A percentile compares a stretch with the other conserved stretches of the same genome.
Conservation (phyloP, 2,888 invertebrate species). For the Drosophila prolongata region DNA sequence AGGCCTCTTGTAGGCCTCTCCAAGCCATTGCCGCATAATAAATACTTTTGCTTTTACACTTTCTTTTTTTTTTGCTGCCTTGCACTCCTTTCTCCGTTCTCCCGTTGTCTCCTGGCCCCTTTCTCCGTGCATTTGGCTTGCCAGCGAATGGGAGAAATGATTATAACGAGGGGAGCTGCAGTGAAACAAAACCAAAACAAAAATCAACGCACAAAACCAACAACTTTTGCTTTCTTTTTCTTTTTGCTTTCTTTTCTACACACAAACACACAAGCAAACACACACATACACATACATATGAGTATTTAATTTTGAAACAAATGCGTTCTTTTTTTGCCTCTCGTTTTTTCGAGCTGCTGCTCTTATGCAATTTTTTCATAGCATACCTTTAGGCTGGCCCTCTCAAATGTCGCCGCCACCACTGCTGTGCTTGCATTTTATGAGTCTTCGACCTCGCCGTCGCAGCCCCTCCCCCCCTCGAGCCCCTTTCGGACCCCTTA, state of each 20-base stretch:
- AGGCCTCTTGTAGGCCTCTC: constrained; percentile 42
- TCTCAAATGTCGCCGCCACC: constrained; percentile 20
- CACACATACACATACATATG: constrained; percentile 20
- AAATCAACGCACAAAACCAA: constrained; percentile 58
- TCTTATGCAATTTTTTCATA: constrained; percentile 64
- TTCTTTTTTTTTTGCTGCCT: constrained; percentile 59
- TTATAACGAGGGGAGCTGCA: constrained; percentile 55
- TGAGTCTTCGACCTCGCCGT: constrained; percentile 32
- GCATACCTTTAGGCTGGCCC: constrained; percentile 72
- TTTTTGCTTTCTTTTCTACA: constrained; percentile 41
- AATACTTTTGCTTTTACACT: constrained; percentile 80
- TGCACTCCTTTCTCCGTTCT: constrained; percentile 2
- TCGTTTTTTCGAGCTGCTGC: constrained; percentile 30
- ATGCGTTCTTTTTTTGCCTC: constrained; percentile 51
- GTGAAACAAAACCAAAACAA: constrained; percentile 51
- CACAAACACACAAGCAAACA: neutral
- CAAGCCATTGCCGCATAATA: constrained; percentile 68
- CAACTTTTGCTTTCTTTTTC: constrained; percentile 75
- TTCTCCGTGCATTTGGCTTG: constrained; percentile 4
- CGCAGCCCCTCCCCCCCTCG: constrained; percentile 26
- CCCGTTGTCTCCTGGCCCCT: neutral
- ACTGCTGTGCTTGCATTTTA: constrained; percentile 62
- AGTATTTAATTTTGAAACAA: constrained; percentile 78
- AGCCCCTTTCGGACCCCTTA: neutral
- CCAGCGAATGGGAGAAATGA: constrained; percentile 45